Percentiles rank a stretch among this genome's conserved stretches.
These are phyloP conservation scores for Struthidea cinerea DNA, from an alignment of 2,113 vertebrate species.

Conservation along the genomic window DNA sequence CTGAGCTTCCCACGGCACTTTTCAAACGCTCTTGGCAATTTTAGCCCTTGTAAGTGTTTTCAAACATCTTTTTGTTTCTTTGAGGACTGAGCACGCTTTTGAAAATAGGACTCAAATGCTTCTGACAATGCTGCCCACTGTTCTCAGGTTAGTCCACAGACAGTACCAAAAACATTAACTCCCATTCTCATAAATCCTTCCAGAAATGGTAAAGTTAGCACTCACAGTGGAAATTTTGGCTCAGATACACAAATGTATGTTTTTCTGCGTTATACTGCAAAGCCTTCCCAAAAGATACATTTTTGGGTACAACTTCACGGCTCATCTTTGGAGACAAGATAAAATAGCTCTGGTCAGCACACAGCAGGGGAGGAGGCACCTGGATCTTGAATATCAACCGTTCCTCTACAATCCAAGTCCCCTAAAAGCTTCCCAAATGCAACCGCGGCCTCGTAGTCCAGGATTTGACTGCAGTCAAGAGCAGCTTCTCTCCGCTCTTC, in stretches of 20 bases:
- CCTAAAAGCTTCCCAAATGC: not conserved
- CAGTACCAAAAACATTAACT: not conserved
- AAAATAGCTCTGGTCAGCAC: not conserved
- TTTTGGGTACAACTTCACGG: not conserved
- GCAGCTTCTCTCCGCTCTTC: not conserved
- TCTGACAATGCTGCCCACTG: not conserved
- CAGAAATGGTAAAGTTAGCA: not conserved
- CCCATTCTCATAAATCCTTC: not conserved
- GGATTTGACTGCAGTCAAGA: not conserved
- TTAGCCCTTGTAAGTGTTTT: not conserved
- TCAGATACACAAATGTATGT: not conserved
- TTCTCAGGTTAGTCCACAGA: not conserved
- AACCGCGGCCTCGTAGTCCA: not conserved
- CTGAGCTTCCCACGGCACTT: fast-evolving
- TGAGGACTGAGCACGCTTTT: not conserved
- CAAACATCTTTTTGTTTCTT: not conserved
- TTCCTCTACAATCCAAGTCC: not conserved
- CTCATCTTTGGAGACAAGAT: not conserved
- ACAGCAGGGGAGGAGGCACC: not conserved
- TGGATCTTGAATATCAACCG: not conserved
- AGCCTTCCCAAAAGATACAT: not conserved
- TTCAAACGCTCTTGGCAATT: fast-evolving
- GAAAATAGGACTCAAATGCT: not conserved
- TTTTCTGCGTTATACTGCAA: not conserved
- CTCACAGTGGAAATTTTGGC: not conserved